phyloP scores from a whole-genome alignment of 2,888 invertebrate species.

The Ectropis crepuscularia region DNA sequence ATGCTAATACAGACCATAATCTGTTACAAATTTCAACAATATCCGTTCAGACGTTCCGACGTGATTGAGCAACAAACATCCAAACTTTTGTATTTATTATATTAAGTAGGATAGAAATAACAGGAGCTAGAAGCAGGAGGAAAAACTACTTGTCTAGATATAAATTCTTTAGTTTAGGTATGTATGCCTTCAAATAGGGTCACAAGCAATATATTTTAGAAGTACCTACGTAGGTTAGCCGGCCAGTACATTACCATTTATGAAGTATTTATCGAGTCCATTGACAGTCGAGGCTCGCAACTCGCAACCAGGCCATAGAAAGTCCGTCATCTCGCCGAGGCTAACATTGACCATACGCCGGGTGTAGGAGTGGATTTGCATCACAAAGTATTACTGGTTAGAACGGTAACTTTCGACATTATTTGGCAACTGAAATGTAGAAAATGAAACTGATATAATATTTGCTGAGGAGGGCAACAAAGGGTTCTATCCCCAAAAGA shows the following conservation, averaged over 20 bases:
- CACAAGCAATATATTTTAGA: constrained; percentile 50
- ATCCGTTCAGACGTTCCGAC: too few species aligned
- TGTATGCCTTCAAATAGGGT: constrained; percentile 21
- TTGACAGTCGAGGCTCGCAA: constrained; percentile 65
- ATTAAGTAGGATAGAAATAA: too few species aligned
- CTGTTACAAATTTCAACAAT: too few species aligned
- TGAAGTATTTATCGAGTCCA: constrained; percentile 62
- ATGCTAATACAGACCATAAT: too few species aligned
- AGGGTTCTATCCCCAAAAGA: too few species aligned
- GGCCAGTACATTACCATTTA: constrained; percentile 66
- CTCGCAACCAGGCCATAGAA: constrained; percentile 73
- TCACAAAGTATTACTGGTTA: constrained; percentile 61
- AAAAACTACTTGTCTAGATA: too few species aligned
- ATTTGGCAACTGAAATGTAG: constrained; percentile 43
- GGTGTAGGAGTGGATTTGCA: constrained; percentile 69
- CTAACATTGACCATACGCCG: constrained; percentile 70
- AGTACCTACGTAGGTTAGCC: constrained; percentile 49
- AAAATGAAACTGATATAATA: constrained; percentile 1
- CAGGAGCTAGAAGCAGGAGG: too few species aligned
- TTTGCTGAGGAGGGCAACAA: too few species aligned
- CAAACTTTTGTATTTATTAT: too few species aligned
- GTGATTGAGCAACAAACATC: too few species aligned
- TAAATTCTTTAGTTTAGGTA: too few species aligned
- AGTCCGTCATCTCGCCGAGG: constrained; percentile 72
- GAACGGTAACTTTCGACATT: constrained; percentile 59